phyloP scores from a whole-genome alignment of 2,888 invertebrate species.

The Macrosoma leucophasiata region DNA sequence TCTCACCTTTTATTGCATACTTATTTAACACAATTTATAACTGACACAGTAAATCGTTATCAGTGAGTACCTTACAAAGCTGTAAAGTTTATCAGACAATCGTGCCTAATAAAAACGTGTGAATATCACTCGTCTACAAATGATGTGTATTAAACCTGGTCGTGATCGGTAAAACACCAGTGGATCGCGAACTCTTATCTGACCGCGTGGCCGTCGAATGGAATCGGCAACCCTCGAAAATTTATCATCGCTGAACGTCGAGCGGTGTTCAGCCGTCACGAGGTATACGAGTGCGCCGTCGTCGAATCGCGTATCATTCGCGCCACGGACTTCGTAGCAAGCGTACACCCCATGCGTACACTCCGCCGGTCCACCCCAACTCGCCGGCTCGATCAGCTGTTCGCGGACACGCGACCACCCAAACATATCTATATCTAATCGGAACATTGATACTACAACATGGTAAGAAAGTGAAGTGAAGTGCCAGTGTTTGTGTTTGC shows the following conservation, averaged over 20 bases:
- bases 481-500: slow-evolving; percentile 46
- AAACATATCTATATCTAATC: slow-evolving; percentile 12
- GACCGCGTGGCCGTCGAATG: slow-evolving; percentile 56
- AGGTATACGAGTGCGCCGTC: slow-evolving; percentile 58
- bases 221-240: slow-evolving; percentile 55
- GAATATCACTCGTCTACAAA: slow-evolving; percentile 40
- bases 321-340: slow-evolving; percentile 55
- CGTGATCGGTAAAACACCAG: slow-evolving; percentile 48
- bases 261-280: slow-evolving; percentile 49
- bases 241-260: slow-evolving; percentile 53
- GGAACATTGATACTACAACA: slow-evolving; percentile 44
- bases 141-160: slow-evolving; percentile 41
- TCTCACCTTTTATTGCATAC: too few relatives aligned
- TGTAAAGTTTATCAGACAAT: too few relatives aligned
- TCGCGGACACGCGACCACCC: slow-evolving; percentile 32
- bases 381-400: slow-evolving; percentile 61
- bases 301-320: slow-evolving; percentile 62
- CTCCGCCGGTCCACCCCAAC: slow-evolving; percentile 35
- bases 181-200: slow-evolving; percentile 51
- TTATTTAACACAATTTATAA: too few relatives aligned
- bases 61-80: too few relatives aligned
- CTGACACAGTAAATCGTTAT: too few relatives aligned
- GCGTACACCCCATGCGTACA: slow-evolving; percentile 48
- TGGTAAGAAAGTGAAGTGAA: slow-evolving; percentile 65
- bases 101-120: slow-evolving; percentile 29